phyloP scores from a whole-genome alignment of 2,113 vertebrate genomes.

The Brevimyrus niger region DNA sequence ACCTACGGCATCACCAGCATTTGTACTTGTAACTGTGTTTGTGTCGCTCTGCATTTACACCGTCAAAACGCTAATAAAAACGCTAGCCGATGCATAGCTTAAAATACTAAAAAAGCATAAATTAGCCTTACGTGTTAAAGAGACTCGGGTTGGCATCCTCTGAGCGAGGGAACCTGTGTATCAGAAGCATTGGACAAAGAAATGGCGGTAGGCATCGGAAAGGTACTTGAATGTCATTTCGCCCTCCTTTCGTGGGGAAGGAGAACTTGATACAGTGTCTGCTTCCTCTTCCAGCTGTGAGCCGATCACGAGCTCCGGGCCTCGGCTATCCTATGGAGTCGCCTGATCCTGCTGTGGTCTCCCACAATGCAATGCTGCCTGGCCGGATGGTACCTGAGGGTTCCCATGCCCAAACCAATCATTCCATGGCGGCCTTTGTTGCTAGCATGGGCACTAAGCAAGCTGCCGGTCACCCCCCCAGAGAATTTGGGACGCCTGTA shows the following conservation, averaged over 20 bases:
- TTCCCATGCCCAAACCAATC: constrained; percentile 46
- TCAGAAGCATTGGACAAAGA: background rate
- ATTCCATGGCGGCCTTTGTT: constrained; percentile 50
- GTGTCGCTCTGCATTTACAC: background rate
- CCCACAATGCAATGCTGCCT: constrained; percentile 11
- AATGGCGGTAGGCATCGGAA: background rate
- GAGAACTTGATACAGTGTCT: background rate
- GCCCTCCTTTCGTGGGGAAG: background rate
- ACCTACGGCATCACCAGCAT: background rate
- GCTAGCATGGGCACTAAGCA: constrained; percentile 56
- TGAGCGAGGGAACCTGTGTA: background rate
- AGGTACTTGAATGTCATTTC: background rate
- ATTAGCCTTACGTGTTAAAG: background rate
- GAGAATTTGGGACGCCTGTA: constrained; percentile 50
- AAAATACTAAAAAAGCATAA: background rate
- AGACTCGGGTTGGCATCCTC: background rate
- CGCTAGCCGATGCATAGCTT: background rate
- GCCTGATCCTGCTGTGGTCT: constrained; percentile 42
- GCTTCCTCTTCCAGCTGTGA: constrained; percentile 51
- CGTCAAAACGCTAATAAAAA: background rate
- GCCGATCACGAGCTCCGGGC: constrained; percentile 61
- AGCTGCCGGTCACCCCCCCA: constrained; percentile 45
- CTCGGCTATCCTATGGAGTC: constrained; percentile 59
- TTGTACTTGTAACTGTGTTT: background rate
- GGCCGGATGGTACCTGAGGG: constrained; percentile 40